Base-by-base conservation (phyloP, 1,140 invertebrate species). In the Platorchestia sp. region DNA sequence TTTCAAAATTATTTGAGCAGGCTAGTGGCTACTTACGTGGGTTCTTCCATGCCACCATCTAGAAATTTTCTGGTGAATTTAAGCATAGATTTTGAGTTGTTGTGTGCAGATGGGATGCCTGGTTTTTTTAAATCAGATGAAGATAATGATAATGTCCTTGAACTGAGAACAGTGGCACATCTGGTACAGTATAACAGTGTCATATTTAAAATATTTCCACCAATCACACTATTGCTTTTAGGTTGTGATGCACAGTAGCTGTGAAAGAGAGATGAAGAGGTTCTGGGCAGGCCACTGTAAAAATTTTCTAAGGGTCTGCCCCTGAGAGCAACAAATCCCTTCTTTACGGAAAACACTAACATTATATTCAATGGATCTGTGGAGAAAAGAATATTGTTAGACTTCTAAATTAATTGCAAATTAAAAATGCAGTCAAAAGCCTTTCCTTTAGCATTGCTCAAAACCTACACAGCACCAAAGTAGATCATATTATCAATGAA, bases 31-130 rank as follows among this genome's bases (percentile, higher is more conserved):
- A 89, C 87, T 89, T 42, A 89, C 87, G 41, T 43, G 36, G 87
- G 87, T 27, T 89, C 87, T 44, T 42, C n/a, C 87, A 89, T 89
- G 43, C 87, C 87, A 42, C 87, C 87, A 89, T 89, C 87, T 44
- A 89, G 36, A 44, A 89, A 89, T 89, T 89, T 89, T 89, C 41
- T 44, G 10, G 87, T 89, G 36, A 19, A 89, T 14, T 42, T 89
- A 41, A 89, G 42, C 87, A 89, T 89, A 14, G 87, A 89, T 36
- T 89, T 89, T 7, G 87, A 89, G 3, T 89, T 89, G 43, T 89
- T 89, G 41, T 42, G 41, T 89, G 27, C 87, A 42, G 87, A 89
- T 44, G 87, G 87, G 3, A 42, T 89, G 43, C 87, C 87, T 42
- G 87, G 87, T 6, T 36, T 42, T 41, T 41, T 42, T 10, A 89